A percentile compares a stretch with the other conserved stretches of the same genome.
Evolutionary conservation across 2,113 vertebrate species (phyloP).

Genomic region (Neodon shergylaensis): DNA sequence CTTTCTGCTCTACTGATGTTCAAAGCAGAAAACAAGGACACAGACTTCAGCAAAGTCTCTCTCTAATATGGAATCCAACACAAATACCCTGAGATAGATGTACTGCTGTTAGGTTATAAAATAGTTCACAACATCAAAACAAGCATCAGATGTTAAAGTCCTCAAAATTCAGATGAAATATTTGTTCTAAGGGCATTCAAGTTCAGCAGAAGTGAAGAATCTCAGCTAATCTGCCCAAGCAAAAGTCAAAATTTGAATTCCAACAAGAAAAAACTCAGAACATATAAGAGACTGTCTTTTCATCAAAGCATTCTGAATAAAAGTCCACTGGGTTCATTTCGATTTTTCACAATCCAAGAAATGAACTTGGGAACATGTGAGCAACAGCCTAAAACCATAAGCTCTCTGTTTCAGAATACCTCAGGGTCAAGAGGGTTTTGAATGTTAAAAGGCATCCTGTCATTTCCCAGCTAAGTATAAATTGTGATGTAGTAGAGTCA

Average conservation of each 20-base stretch:
- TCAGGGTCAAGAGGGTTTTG: constrained; percentile 40
- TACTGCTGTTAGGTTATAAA: constrained; percentile 34
- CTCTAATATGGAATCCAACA: not conserved
- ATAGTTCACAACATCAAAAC: constrained; percentile 37
- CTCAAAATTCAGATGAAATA: constrained; percentile 21
- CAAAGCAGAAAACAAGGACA: constrained; percentile 29
- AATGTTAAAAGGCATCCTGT: constrained; percentile 11
- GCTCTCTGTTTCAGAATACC: constrained; percentile 21
- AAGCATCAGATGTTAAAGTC: constrained; percentile 40
- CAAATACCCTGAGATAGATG: constrained; percentile 16
- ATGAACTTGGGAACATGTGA: constrained; percentile 29
- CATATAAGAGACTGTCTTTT: constrained; percentile 36
- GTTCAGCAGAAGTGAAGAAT: constrained; percentile 45
- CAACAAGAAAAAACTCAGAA: constrained; percentile 53
- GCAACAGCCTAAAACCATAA: not conserved
- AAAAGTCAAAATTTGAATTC: constrained; percentile 55
- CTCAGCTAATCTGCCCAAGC: not conserved
- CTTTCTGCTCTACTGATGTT: constrained; percentile 24
- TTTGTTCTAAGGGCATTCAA: constrained; percentile 49
- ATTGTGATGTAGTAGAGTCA: not conserved
- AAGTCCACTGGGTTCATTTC: constrained; percentile 31
- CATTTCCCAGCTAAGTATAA: constrained; percentile 42
- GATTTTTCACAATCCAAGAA: constrained; percentile 55
- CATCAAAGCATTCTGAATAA: constrained; percentile 50
- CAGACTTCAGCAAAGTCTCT: constrained; percentile 23